These are phyloP conservation scores for Aphyosemion australe DNA, from an alignment of 2,113 vertebrate species.

Conservation along the genomic window DNA sequence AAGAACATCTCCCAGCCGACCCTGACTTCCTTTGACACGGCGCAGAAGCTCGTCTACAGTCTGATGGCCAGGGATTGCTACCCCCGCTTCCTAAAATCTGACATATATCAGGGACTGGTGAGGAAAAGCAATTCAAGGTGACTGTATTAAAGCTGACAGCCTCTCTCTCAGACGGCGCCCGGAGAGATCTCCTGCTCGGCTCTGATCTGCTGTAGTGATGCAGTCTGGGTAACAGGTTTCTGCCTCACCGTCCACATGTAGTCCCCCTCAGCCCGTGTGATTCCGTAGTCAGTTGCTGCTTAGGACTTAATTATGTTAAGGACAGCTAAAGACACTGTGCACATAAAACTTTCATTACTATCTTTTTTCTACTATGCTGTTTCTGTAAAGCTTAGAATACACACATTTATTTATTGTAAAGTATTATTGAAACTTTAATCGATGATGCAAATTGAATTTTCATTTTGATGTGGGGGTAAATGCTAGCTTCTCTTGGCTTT, in stretches of 20 bases:
- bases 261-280: slow-evolving; percentile 51
- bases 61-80: slow-evolving; percentile 96
- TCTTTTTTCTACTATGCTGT: neutral
- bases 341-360: slow-evolving; percentile 21
- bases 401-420: slow-evolving; percentile 43
- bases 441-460: slow-evolving; percentile 35
- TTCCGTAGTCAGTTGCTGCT: slow-evolving; percentile 53
- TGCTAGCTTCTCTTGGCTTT: slow-evolving; percentile 26
- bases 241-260: slow-evolving; percentile 39
- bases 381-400: slow-evolving; percentile 12
- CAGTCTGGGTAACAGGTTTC: slow-evolving; percentile 58
- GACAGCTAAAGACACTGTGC: slow-evolving; percentile 6
- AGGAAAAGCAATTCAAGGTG: slow-evolving; percentile 69
- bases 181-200: slow-evolving; percentile 22
- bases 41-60: slow-evolving; percentile 87
- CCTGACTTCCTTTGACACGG: slow-evolving; percentile 87
- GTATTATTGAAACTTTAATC: slow-evolving; percentile 62
- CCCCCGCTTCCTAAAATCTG: slow-evolving; percentile 91
- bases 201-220: slow-evolving; percentile 54
- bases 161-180: slow-evolving; percentile 18
- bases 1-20: slow-evolving; percentile 87
- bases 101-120: slow-evolving; percentile 79
- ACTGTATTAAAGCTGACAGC: slow-evolving; percentile 46
- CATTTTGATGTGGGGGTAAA: slow-evolving; percentile 50
- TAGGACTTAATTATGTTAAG: slow-evolving; percentile 35